Percentiles rank a stretch among this genome's conserved stretches.
Evolutionary conservation across 2,797 vertebrate genomes (phyloP).

Genomic region (Macropus fuliginosus): DNA sequence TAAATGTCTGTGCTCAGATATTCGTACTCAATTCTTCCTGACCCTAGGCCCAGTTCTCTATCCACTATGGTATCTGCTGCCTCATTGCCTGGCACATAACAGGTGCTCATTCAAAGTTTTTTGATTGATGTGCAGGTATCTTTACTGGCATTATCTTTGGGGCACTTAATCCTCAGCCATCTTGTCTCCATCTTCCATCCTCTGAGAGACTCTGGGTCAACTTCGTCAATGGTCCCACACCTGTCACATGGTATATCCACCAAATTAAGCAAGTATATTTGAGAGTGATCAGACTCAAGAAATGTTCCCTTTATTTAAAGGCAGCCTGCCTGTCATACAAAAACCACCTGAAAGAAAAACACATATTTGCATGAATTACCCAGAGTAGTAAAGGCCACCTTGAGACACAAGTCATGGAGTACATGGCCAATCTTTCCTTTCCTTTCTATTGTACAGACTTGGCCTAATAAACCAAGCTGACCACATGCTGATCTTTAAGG

Average conservation of each 20-base stretch:
- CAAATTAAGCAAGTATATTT: background rate
- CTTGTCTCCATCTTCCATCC: background rate
- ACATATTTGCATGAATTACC: constrained; percentile 35
- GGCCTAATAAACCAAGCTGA: constrained; percentile 53
- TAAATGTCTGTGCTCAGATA: background rate
- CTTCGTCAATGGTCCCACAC: background rate
- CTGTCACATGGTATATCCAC: background rate
- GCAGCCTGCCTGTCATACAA: background rate
- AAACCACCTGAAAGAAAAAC: background rate
- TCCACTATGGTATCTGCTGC: background rate
- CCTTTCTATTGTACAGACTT: constrained; percentile 28
- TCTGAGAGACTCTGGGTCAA: background rate
- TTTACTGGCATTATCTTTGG: background rate
- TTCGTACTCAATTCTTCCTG: background rate
- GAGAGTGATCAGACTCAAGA: background rate
- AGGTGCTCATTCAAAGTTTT: background rate
- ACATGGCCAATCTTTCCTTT: constrained; percentile 5
- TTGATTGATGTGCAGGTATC: background rate
- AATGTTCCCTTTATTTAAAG: background rate
- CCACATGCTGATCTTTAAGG: constrained; percentile 50
- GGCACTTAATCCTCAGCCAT: background rate
- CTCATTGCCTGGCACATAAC: background rate
- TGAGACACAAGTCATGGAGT: constrained; percentile 8
- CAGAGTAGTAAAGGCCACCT: constrained; percentile 27
- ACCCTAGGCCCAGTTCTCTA: background rate